Conservation (phyloP, 2,888 invertebrate species). For the Onthophagus sagittarius region DNA sequence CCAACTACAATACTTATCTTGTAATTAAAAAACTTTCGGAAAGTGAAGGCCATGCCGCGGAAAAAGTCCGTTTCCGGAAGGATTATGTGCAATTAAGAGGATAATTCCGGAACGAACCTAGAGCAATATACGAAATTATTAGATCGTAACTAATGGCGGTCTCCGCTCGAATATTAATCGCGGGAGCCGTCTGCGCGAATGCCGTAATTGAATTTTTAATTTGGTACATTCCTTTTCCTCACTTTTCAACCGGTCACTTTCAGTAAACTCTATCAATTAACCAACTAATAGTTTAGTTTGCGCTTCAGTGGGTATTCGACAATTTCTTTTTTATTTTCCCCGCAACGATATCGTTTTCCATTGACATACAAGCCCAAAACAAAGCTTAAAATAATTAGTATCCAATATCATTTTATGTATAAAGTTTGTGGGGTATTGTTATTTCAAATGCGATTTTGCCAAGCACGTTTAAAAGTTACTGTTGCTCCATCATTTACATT, state of each 20-base stretch:
- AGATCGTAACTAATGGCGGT: constrained; percentile 15
- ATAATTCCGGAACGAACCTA: constrained; percentile 3
- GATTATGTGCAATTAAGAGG: constrained; percentile 12
- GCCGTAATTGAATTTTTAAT: constrained; percentile 18
- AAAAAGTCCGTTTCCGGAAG: not conserved
- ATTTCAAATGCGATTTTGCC: no score
- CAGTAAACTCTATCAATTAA: not conserved
- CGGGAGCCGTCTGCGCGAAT: constrained; percentile 13
- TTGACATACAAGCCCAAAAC: no score
- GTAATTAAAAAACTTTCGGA: not conserved
- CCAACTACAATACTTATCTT: not conserved
- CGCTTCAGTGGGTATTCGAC: no score
- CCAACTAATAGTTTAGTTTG: not conserved
- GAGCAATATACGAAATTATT: constrained; percentile 10
- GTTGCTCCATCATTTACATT: no score
- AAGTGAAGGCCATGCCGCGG: constrained; percentile 44
- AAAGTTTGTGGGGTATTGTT: no score
- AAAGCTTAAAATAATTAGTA: no score
- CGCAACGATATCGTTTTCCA: no score
- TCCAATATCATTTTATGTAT: no score
- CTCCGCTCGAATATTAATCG: constrained; percentile 15
- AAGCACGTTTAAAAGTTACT: no score
- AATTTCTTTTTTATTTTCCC: no score
- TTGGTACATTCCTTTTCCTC: not conserved
- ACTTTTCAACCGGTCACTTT: not conserved